Evolutionary conservation across 2,113 vertebrate species (phyloP), one percentile per base, ranked within the genome.

Genomic region (Oncorhynchus masou): DNA sequence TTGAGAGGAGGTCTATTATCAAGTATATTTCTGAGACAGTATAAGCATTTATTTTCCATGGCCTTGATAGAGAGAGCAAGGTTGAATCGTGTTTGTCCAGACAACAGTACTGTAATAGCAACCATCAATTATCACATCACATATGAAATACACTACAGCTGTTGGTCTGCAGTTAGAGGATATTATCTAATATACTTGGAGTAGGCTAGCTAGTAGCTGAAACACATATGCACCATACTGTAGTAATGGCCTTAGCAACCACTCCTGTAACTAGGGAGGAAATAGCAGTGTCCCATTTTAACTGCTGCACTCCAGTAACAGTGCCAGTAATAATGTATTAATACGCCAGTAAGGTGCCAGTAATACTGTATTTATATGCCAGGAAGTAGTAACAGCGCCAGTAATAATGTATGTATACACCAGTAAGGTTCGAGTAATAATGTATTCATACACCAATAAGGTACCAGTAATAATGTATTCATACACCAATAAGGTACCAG

Each of bases 241-340:
- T 65, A 76, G 51, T 68, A 78, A 86, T 25, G 62, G 74, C 82
- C 85, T 83, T 87, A 81, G 86, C 82, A 88, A 89, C 86, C 69
- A 39, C 78, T 74, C 77, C 70, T 76, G 79, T 86, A 83, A 86
- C 88, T 80, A 88, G 78, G 83, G 81, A 86, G 12, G 51, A 54
- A 19, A 16, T 54, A 16, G 51, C 73, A 57, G 74, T 24, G 79
- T 77, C 79, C 78, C 76, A 74, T 78, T 80, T 86, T 76, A 79
- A 29, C 68, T 31, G 24, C n/a, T 12, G 5, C 59, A 64, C 72
- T 79, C 66, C 75, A 73, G 68, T 64, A 71, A 75, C 65, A 68
- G 70, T 73, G 80, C 74, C 76, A 81, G 69, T 81, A 29, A 68
- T 69, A 72, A 16, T 51, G 49, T 15, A 39, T 39, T 39, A 7